A percentile compares a stretch with the other conserved stretches of the same genome.
phyloP scores from a whole-genome alignment of 2,113 vertebrate genomes.

The Mastomys natalensis region DNA sequence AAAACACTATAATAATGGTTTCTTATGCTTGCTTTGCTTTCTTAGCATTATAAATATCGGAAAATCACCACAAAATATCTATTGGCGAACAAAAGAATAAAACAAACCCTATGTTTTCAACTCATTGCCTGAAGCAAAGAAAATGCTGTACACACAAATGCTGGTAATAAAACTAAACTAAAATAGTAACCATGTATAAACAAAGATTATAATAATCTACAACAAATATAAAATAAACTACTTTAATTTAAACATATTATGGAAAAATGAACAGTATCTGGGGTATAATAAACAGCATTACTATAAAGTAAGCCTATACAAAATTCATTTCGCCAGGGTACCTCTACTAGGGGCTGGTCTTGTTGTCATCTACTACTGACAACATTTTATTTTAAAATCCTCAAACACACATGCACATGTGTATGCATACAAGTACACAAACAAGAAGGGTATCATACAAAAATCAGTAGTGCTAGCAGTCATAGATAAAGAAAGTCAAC shows the following conservation, averaged over 20 bases:
- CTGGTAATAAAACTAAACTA: neutral
- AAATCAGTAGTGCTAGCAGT: neutral
- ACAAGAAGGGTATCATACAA: no score
- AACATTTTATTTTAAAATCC: conserved; percentile 9
- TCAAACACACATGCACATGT: neutral
- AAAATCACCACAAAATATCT: neutral
- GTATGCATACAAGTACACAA: neutral
- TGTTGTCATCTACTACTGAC: neutral
- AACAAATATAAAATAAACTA: neutral
- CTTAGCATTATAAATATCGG: neutral
- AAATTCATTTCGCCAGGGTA: neutral
- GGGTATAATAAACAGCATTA: neutral
- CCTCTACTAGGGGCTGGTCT: neutral
- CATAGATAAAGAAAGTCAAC: neutral
- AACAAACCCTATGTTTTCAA: neutral
- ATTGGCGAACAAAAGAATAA: neutral
- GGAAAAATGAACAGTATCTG: neutral
- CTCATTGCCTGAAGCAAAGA: neutral
- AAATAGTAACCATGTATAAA: neutral
- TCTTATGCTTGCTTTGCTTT: neutral
- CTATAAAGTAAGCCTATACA: neutral
- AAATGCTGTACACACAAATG: neutral
- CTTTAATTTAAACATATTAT: neutral
- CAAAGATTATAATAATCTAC: neutral
- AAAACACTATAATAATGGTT: neutral